Base-by-base conservation (phyloP, 2,888 invertebrate species). In the Calameuta filiformis region DNA sequence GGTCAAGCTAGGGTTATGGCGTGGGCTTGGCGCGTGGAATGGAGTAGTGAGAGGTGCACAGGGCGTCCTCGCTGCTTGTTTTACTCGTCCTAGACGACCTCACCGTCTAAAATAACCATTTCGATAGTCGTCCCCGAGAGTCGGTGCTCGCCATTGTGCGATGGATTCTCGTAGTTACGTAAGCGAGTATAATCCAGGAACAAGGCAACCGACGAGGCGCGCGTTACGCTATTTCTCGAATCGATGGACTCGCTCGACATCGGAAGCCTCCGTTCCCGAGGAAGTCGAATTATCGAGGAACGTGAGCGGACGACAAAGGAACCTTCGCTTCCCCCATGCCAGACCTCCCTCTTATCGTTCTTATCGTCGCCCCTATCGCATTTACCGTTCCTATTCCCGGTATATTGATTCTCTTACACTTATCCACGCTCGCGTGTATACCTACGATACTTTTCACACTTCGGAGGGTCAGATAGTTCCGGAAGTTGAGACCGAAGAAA, bases 61-160 rank as follows among this genome's bases (percentile, higher is more conserved):
- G 85, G 86, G 82, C 83, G 89, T 89, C 89, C 90, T 89, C 89
- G 89, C 81, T 80, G 85, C 85, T 87, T 87, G 87, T 88, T 89
- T 89, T 85, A 88, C 87, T 86, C 87, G 88, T 88, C 89, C 89
- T 89, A 86, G 86, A 81, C 89, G 89, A 88, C 89, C 89, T 90
- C 86, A 88, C 84, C 83, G 87, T 87, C 88, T 85, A 89, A 90
- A 89, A 90, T 89, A 89, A 88, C 85, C 85, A 85, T 87, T 87
- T 89, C 84, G 85, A 86, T 84, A 85, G 80, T 83, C 84, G 83
- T 77, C 75, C 33, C 75, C 15, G 30, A 74, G 30, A 74, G 71
- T 12, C 12, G 33, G 71, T 56, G 68, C 75, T 75, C 82, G 79
- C 81, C 80, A 80, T 79, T 79, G 78, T 75, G 71, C 34, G 34